A percentile compares a stretch with the other conserved stretches of the same genome.
These are phyloP conservation scores for Lysiphlebus fabarum DNA, from an alignment of 1,140 invertebrate species.

Conservation along the genomic window DNA sequence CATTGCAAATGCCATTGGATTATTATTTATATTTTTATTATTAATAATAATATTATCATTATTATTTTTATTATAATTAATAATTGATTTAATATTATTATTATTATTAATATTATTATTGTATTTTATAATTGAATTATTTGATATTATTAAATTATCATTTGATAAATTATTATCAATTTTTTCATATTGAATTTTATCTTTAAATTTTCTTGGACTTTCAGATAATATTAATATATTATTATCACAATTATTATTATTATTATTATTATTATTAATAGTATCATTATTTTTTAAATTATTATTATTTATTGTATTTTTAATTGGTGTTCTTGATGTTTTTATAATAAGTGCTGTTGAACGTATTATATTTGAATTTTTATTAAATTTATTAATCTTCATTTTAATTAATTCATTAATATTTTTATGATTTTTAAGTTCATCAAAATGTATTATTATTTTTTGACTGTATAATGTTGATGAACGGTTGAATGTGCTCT, in stretches of 20 bases:
- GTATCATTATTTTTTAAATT: not conserved
- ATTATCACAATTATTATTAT: not conserved
- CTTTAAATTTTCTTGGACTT: too few relatives aligned
- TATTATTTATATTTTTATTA: not conserved
- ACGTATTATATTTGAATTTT: constrained; percentile 48
- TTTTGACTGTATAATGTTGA: constrained; percentile 52
- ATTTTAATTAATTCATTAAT: constrained; percentile 48
- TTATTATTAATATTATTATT: not conserved
- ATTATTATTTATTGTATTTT: constrained; percentile 6
- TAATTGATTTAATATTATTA: not conserved
- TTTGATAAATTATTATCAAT: constrained; percentile 1
- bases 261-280: not conserved
- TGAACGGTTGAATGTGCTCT: constrained; percentile 48
- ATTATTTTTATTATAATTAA: not conserved
- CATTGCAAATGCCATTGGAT: constrained; percentile 22
- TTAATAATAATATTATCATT: constrained; percentile 3
- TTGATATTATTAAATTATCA: too few relatives aligned
- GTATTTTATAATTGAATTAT: not conserved
- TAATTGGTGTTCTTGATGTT: constrained; percentile 40
- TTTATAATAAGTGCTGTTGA: constrained; percentile 53
- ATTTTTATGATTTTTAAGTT: constrained; percentile 43
- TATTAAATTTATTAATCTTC: constrained; percentile 47
- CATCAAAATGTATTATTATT: constrained; percentile 53
- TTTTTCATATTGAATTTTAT: not conserved
- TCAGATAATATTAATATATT: not conserved